Evolutionary conservation across 2,888 invertebrate species (phyloP).

Genomic region (Cheilosia vernalis): DNA sequence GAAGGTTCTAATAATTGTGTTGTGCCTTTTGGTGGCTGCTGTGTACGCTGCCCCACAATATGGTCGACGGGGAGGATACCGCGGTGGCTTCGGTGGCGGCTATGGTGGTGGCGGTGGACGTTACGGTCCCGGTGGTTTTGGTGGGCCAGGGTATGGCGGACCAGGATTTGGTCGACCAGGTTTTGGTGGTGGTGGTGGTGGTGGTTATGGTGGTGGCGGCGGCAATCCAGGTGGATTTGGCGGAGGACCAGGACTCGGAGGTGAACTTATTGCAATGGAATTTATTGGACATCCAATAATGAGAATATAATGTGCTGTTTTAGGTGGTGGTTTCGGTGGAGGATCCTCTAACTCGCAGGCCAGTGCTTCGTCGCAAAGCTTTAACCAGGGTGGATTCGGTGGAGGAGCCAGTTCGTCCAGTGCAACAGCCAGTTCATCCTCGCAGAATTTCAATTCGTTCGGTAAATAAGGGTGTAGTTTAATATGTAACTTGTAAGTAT

Average conservation of each 20-base stretch:
- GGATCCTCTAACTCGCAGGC: constrained; percentile 56
- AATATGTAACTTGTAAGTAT: constrained; percentile 33
- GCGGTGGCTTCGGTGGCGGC: constrained; percentile 17
- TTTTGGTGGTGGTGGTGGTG: constrained; percentile 6
- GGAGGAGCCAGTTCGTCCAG: constrained; percentile 50
- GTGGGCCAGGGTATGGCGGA: constrained; percentile 9
- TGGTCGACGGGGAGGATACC: constrained; percentile 28
- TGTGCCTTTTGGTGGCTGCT: constrained; percentile 51
- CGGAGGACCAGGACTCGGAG: constrained; percentile 18
- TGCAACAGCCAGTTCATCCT: constrained; percentile 64
- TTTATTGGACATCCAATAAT: not conserved
- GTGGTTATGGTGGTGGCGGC: not conserved
- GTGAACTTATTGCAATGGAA: not conserved
- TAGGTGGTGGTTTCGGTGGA: constrained; percentile 52
- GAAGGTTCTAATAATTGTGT: constrained; percentile 53
- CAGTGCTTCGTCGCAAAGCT: constrained; percentile 52
- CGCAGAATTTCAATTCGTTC: constrained; percentile 42
- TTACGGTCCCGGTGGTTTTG: constrained; percentile 25
- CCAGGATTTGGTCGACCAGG: constrained; percentile 21
- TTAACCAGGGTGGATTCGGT: constrained; percentile 49
- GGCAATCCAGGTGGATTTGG: constrained; percentile 2
- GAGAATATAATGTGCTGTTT: not conserved
- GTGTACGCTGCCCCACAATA: constrained; percentile 51
- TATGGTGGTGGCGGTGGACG: constrained; percentile 21
- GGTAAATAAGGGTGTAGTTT: constrained; percentile 36